A percentile compares a stretch with the other conserved stretches of the same genome.
These are phyloP conservation scores for Dermochelys coriacea DNA, from an alignment of 2,797 vertebrate genomes.

Conservation along the genomic window DNA sequence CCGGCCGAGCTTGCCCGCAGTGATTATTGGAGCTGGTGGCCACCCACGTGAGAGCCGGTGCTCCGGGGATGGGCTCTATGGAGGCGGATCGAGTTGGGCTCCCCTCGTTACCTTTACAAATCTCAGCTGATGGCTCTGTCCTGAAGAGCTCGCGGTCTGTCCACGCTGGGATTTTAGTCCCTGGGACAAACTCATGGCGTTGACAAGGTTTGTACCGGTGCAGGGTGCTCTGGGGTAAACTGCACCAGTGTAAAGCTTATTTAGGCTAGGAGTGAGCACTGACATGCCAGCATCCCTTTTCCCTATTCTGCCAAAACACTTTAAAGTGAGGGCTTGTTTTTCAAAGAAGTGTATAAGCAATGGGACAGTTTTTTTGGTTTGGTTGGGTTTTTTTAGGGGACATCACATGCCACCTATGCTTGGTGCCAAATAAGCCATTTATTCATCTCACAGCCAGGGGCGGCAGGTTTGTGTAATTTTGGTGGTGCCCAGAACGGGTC, in stretches of 20 bases:
- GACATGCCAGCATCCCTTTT: not conserved
- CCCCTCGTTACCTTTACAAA: not conserved
- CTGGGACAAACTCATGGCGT: not conserved
- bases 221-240: not conserved
- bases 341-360: not conserved
- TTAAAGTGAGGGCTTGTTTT: not conserved
- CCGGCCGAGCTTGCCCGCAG: not conserved
- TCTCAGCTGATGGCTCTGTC: not conserved
- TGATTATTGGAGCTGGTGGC: too few relatives aligned
- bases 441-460: not conserved
- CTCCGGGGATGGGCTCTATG: too few relatives aligned
- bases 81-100: not conserved
- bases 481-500: too few relatives aligned
- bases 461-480: too few relatives aligned
- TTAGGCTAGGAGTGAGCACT: not conserved
- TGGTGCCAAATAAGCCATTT: not conserved
- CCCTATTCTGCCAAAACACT: not conserved
- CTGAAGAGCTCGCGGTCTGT: not conserved
- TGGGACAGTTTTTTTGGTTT: too few relatives aligned
- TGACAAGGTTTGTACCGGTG: not conserved
- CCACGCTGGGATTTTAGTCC: not conserved
- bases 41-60: too few relatives aligned
- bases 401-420: not conserved
- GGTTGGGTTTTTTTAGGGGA: not conserved
- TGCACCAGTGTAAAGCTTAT: not conserved